These are phyloP conservation scores for Dinomys branickii DNA, from an alignment of 2,113 vertebrate species.

Conservation along the genomic window DNA sequence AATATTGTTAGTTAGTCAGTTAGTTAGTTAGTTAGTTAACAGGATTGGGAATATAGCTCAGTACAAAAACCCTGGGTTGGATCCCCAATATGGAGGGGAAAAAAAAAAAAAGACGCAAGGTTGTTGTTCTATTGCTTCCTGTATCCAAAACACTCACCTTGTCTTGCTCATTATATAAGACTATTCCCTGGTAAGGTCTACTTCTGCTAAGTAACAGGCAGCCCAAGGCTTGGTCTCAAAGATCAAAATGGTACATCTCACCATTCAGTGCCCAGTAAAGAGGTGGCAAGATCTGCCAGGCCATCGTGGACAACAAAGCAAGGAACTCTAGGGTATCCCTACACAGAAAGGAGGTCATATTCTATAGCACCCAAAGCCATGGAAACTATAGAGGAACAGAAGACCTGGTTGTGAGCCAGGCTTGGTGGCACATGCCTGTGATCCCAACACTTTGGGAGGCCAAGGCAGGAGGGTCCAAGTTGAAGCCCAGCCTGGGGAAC, in stretches of 20 bases:
- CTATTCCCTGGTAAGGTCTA: not conserved
- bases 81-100: not conserved
- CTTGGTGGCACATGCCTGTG: not conserved
- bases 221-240: conserved; percentile 14
- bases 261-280: not conserved
- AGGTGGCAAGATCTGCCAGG: conserved; percentile 38
- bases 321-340: not conserved
- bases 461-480: not conserved
- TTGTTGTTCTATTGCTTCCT: not conserved
- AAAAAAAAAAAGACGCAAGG: not conserved
- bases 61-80: not conserved
- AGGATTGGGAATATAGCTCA: not conserved
- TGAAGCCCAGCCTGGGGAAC: not conserved
- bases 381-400: conserved; percentile 49
- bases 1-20: not conserved
- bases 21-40: not conserved
- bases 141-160: conserved; percentile 20
- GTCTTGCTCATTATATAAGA: conserved; percentile 50
- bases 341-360: conserved; percentile 57
- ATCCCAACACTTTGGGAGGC: not conserved
- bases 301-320: not conserved
- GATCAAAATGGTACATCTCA: not conserved
- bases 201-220: conserved; percentile 40
- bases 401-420: not conserved
- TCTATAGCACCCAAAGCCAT: conserved; percentile 60